phyloP scores from a whole-genome alignment of 2,888 invertebrate species.

The Cosmorhoe ocellata region DNA sequence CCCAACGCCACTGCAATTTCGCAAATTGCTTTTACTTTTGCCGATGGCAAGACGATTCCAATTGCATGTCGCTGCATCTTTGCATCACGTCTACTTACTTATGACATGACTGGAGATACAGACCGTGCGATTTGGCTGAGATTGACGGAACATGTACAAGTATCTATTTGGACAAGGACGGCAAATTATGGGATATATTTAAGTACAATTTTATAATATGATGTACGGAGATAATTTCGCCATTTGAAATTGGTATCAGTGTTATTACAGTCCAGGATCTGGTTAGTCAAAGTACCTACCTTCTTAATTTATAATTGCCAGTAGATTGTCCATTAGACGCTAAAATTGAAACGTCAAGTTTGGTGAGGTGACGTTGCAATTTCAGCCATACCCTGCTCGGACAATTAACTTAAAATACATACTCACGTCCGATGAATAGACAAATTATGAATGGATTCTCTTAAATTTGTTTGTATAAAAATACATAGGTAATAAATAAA shows the following conservation, averaged over 20 bases:
- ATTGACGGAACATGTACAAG: background rate
- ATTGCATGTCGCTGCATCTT: constrained; percentile 71
- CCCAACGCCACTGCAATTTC: constrained; percentile 72
- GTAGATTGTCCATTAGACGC: background rate
- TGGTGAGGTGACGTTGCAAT: background rate
- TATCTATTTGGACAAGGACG: too few species aligned
- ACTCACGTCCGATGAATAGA: background rate
- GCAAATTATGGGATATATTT: too few species aligned
- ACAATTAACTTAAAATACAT: background rate
- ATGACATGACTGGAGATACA: constrained; percentile 25
- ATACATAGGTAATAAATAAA: too few species aligned
- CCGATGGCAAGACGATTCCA: constrained; percentile 66
- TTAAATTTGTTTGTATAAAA: too few species aligned
- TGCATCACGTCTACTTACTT: constrained; percentile 34
- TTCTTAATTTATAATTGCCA: background rate
- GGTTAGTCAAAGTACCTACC: too few species aligned
- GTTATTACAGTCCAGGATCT: too few species aligned
- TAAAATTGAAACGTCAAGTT: background rate
- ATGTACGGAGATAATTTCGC: too few species aligned
- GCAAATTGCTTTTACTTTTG: constrained; percentile 72
- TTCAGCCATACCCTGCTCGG: background rate
- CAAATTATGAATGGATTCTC: background rate
- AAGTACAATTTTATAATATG: too few species aligned
- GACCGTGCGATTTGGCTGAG: constrained; percentile 1
- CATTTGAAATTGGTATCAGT: too few species aligned